These are phyloP conservation scores for Calycopis cecrops DNA, from an alignment of 1,140 invertebrate genomes.

Conservation along the genomic window DNA sequence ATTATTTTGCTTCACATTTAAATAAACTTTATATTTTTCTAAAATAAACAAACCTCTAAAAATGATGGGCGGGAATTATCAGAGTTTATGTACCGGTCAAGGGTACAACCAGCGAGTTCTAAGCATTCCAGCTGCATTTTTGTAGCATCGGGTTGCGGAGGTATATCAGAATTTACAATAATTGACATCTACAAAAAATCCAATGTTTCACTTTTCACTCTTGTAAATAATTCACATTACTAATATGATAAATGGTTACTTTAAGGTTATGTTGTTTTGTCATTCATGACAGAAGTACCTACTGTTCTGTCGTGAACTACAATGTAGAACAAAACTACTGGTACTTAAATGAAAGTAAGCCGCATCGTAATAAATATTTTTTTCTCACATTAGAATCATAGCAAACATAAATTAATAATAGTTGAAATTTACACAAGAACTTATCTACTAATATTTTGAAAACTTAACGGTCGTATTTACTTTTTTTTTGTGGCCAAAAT, in stretches of 20 bases:
- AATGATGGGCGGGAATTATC: constrained; percentile 85
- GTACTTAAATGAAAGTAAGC: no score
- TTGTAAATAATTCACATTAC: no score
- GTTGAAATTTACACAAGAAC: not conserved
- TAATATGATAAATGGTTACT: no score
- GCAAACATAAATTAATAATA: not conserved
- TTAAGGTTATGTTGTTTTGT: constrained; percentile 7
- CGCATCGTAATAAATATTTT: not conserved
- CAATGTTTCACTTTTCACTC: not conserved
- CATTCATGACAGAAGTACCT: not conserved
- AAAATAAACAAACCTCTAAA: constrained; percentile 60
- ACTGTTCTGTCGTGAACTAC: no score
- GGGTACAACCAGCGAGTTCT: constrained; percentile 82
- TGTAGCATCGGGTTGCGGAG: constrained; percentile 47
- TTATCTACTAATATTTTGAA: not conserved
- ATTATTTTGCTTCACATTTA: not conserved
- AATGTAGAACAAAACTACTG: no score
- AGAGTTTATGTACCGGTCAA: constrained; percentile 82
- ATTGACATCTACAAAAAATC: constrained; percentile 56
- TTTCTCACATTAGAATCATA: not conserved
- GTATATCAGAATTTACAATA: constrained; percentile 43
- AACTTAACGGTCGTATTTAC: not conserved
- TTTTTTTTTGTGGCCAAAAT: not conserved
- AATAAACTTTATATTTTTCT: not conserved
- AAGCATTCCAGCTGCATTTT: constrained; percentile 80